These are phyloP conservation scores for Cairina moschata DNA, from an alignment of 2,113 vertebrate genomes.

Conservation along the genomic window DNA sequence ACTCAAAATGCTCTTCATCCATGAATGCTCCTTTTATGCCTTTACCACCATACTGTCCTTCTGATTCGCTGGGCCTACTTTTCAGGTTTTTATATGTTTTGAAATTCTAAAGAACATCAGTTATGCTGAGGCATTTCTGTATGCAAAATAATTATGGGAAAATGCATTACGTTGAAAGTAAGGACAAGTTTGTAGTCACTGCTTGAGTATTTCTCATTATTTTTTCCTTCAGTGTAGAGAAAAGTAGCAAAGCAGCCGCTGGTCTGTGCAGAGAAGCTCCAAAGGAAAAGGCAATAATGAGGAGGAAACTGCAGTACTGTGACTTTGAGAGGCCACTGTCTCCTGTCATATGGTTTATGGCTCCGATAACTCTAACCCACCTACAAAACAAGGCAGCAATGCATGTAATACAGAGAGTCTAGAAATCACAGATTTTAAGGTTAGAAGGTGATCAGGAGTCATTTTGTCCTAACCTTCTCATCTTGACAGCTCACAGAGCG, in stretches of 20 bases:
- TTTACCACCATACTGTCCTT: not conserved
- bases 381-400: not conserved
- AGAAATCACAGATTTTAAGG: not conserved
- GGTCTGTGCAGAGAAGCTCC: not conserved
- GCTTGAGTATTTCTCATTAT: not conserved
- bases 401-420: not conserved
- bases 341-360: not conserved
- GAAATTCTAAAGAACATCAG: not conserved
- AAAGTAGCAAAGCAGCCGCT: not conserved
- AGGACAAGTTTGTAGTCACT: not conserved
- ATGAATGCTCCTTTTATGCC: not conserved
- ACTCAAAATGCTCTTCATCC: not conserved
- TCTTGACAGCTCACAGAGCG: not conserved
- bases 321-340: fast-evolving
- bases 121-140: not conserved
- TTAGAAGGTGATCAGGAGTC: not conserved
- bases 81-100: not conserved
- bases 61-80: not conserved
- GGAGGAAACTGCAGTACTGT: not conserved
- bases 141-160: not conserved
- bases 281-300: not conserved
- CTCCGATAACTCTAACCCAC: not conserved
- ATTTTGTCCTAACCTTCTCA: not conserved
- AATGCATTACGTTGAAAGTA: not conserved
- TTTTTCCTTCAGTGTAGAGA: not conserved